Evolutionary conservation across 2,888 invertebrate species (phyloP).

Genomic region (Thumatha senex): DNA sequence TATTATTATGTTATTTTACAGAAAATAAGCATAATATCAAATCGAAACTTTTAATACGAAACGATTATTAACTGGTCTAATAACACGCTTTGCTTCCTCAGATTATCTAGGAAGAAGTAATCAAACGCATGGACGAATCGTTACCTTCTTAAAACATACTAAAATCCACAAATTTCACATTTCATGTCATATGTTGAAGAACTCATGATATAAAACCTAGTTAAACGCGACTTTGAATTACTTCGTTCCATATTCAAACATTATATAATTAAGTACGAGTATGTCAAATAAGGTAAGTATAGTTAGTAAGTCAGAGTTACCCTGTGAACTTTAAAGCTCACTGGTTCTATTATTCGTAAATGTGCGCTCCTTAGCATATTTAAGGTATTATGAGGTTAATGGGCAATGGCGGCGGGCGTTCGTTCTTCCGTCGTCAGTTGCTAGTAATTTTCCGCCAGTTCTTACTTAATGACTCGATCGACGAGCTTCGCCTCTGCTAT

Average conservation of each 20-base stretch:
- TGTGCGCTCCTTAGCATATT: conserved; percentile 72
- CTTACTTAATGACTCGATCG: conserved; percentile 54
- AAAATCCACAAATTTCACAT: conserved; percentile 4
- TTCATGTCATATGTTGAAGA: background rate
- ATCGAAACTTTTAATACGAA: too few species aligned
- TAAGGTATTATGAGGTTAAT: conserved; percentile 75
- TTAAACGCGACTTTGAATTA: conserved; percentile 21
- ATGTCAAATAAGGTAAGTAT: conserved; percentile 1
- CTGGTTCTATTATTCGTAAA: conserved; percentile 55
- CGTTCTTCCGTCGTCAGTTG: conserved; percentile 44
- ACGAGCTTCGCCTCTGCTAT: conserved; percentile 19
- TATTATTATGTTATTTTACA: too few species aligned
- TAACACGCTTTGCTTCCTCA: too few species aligned
- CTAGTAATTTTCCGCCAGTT: conserved; percentile 65
- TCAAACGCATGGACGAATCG: too few species aligned
- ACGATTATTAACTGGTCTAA: too few species aligned
- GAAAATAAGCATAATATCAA: too few species aligned
- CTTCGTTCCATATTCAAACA: conserved; percentile 14
- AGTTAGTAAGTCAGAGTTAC: conserved; percentile 12
- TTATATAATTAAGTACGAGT: conserved; percentile 24
- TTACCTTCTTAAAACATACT: conserved; percentile 1
- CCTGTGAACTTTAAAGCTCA: conserved; percentile 42
- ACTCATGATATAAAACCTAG: conserved; percentile 17
- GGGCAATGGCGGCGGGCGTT: conserved; percentile 64
- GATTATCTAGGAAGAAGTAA: too few species aligned